A percentile compares a stretch with the other conserved stretches of the same genome.
phyloP scores from a whole-genome alignment of 64 coral and sea anemone species.

The Dendrophyllia cribrosa region DNA sequence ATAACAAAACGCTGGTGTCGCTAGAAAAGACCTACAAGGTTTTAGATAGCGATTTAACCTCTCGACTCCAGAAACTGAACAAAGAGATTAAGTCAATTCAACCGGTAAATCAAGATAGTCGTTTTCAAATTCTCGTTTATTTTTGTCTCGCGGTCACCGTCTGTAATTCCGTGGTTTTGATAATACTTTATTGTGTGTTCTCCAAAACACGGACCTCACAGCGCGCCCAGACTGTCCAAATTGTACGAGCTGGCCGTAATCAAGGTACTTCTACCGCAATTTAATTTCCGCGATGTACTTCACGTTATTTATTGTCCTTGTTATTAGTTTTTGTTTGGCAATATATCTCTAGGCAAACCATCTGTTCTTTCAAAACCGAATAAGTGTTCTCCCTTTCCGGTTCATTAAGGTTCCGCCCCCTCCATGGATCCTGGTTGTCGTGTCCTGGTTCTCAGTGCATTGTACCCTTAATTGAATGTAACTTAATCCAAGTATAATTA shows the following conservation, averaged over 20 bases:
- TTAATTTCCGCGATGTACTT: too few species aligned
- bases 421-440: too few species aligned
- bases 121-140: background rate
- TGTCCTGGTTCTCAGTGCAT: too few species aligned
- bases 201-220: background rate
- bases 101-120: background rate
- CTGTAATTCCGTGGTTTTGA: background rate
- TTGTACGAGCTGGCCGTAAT: too few species aligned
- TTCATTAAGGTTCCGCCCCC: too few species aligned
- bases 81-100: background rate
- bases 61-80: background rate
- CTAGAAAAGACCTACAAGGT: slow-evolving; percentile 21
- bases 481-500: background rate
- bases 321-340: too few species aligned
- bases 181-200: background rate
- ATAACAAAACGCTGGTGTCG: slow-evolving; percentile 19
- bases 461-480: too few species aligned
- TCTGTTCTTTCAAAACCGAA: too few species aligned
- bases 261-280: background rate
- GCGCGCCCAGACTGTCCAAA: too few species aligned
- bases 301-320: too few species aligned
- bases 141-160: background rate
- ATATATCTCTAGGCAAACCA: too few species aligned
- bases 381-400: too few species aligned
- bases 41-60: background rate